Evolutionary conservation across 64 coral and sea anemone genomes (phyloP), one percentile per base, ranked within the genome.

Genomic region (Orbicella faveolata): DNA sequence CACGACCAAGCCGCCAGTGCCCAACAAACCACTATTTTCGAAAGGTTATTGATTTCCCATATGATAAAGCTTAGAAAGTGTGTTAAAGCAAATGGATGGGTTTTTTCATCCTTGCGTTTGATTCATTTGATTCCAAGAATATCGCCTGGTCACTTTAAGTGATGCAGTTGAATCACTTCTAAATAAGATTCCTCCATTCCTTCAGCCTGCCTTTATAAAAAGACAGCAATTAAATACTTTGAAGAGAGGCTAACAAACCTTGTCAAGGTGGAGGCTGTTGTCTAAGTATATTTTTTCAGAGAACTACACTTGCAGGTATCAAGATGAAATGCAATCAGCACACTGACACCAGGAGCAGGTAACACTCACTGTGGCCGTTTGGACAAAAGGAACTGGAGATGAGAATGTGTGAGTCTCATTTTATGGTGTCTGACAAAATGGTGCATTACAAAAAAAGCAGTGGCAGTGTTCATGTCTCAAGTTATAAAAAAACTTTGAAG

Each of bases 121-220:
- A 81, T 81, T 81, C 55, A 62, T 81, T 81, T 12, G 79, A 81
- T 63, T 61, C 62, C 17, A 21, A 81, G 51, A 81, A 81, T 59
- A 81, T 81, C 57, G 26, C 25, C 79, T 81, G 79, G 79, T 81
- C 79, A 35, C n/a, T 81, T 81, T n/a, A n/a, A 39, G 37, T 39
- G 37, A 39, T 39, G 93, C 62, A 64, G 10, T 90, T 25, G 64
- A 34, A 87, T 86, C 88, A 87, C 93, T 94, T 36, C 37, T 87
- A 41, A 21, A 30, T 21, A 89, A 84, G 69, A 69, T 84, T 54
- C 92, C 87, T 33, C 37, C 21, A 59, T 93, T 89, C 26, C 57
- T 89, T 25, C 34, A 81, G 36, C 91, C 82, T 82, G 85, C 4
- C 37, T 39, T 39, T 39, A 39, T 39, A 1, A 39, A 39, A 39